Percentiles rank a stretch among this genome's conserved stretches.
These are phyloP conservation scores for Onthophagus sagittarius DNA, from an alignment of 2,888 invertebrate genomes.

Conservation along the genomic window DNA sequence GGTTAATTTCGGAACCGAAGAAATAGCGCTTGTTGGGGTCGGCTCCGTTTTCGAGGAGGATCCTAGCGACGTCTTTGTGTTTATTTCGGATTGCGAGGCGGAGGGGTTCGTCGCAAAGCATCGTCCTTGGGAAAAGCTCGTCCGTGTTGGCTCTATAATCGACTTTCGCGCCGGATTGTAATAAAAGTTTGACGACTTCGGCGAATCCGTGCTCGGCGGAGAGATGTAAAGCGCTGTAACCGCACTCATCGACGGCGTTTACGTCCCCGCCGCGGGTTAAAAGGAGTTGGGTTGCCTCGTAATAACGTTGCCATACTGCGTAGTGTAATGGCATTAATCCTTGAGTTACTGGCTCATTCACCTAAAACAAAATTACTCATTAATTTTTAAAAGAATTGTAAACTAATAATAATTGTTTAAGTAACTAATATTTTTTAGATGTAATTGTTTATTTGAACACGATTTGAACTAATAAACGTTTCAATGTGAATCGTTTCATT, in stretches of 20 bases:
- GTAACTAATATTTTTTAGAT: too few species aligned
- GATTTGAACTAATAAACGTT: too few species aligned
- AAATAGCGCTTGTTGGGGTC: constrained; percentile 88
- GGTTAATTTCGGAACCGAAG: constrained; percentile 85
- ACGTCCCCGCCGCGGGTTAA: constrained; percentile 79
- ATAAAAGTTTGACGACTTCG: constrained; percentile 66
- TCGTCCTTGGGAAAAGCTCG: constrained; percentile 68
- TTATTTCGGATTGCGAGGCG: constrained; percentile 83
- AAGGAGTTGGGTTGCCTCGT: constrained; percentile 75
- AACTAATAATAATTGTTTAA: background rate
- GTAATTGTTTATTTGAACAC: too few species aligned
- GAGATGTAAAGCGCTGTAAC: constrained; percentile 86
- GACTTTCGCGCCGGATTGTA: constrained; percentile 75
- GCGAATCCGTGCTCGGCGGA: constrained; percentile 82
- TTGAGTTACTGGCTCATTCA: constrained; percentile 77
- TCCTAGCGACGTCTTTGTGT: constrained; percentile 68
- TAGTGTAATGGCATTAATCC: constrained; percentile 88
- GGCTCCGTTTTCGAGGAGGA: constrained; percentile 78
- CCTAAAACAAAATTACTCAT: constrained; percentile 39
- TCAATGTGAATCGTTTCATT: too few species aligned
- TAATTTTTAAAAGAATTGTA: background rate
- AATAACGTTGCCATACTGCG: constrained; percentile 83
- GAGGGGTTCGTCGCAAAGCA: constrained; percentile 82
- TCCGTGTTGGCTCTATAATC: constrained; percentile 73
- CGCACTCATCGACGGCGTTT: constrained; percentile 82